Base-by-base conservation (phyloP, 2,888 invertebrate species). In the Sepioteuthis lessoniana region DNA sequence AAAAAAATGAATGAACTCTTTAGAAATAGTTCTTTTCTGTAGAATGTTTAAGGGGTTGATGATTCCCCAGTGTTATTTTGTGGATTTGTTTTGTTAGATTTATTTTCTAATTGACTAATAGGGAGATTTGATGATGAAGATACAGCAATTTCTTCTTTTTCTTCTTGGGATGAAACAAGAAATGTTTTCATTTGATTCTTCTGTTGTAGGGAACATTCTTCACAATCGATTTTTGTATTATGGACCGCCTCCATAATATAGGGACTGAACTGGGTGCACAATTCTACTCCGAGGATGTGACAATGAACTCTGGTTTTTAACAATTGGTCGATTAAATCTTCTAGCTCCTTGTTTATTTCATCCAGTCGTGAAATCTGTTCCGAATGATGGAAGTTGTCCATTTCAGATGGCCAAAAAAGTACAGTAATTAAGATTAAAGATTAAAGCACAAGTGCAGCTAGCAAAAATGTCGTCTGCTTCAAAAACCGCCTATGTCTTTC, bases 241-340 rank as follows among this genome's bases (percentile, higher is more conserved):
- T 55, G 31, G 7, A 35, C 35, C 8, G 35, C 50, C 46, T 93
- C 93, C 93, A 47, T 50, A 7, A 93, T 50, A 47, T 93, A 31
- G 7, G 93, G 93, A 47, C 93, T 93, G 47, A 42, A 93, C n/a
- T n/a, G 46, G 2, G 93, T 93, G 21, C 35, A 50, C 37, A 93
- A 37, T 47, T 93, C 93, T 28, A 50, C 93, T 25, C 31, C 47
- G 8, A 93, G 93, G 3, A 55, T 35, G 19, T 93, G 93, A 31
- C 50, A 93, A 93, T 31, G 31, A 21, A 93, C 50, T 47, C 50
- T 25, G 16, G 50, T 42, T 55, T 93, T 50, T 25, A 93, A 25
- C 93, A 93, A 21, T 37, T 42, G 10, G 13, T 93, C 93, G 19
- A 42, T 46, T 47, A 93, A 37, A 10, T 47, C 50, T 35, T 93